Base-by-base conservation (phyloP, 2,888 invertebrate species). In the Sesamia inferens region DNA sequence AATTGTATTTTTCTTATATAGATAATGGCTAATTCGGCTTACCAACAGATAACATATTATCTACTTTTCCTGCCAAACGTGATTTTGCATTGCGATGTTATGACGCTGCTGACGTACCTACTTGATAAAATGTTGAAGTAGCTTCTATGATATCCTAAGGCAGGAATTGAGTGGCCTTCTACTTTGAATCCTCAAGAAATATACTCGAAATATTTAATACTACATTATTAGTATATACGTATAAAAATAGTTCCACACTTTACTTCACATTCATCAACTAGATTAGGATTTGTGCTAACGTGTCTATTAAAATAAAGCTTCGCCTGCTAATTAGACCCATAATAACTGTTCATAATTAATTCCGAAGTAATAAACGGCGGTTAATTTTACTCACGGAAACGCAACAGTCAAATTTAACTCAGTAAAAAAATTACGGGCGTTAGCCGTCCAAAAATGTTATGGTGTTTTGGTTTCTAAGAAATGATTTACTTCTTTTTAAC, bases 291-390 rank as follows among this genome's bases (percentile, higher is more conserved):
- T 78, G 71, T 78, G 69, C 54, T 62, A 81, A 75, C 69, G 57
- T 78, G 72, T 82, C 57, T 71, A 78, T 74, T 72, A 84, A 59
- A 74, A 75, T 75, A 75, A 48, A 74, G 62, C 61, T 78, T 74
- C 63, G 66, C 68, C 48, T 65, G 58, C 47, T 81, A 82, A 82
- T 81, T 84, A 75, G 64, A 54, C 58, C 51, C 68, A 68, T 81
- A 78, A 79, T 84, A 84, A 84, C 82, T 68, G 84, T 84, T 78
- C 70, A 71, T 78, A 81, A 81, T 84, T 81, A n/a, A 61, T 72
- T 70, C 42, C 71, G 55, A 61, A 71, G 74, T 71, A 55, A 81
- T 81, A 76, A 78, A 81, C 65, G 24, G 71, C 55, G 67, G 62
- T 74, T 59, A 74, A 80, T 76, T 83, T 59, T 67, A 67, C 64